phyloP scores from a whole-genome alignment of 2,888 invertebrate species.

The Coenonympha arcania region DNA sequence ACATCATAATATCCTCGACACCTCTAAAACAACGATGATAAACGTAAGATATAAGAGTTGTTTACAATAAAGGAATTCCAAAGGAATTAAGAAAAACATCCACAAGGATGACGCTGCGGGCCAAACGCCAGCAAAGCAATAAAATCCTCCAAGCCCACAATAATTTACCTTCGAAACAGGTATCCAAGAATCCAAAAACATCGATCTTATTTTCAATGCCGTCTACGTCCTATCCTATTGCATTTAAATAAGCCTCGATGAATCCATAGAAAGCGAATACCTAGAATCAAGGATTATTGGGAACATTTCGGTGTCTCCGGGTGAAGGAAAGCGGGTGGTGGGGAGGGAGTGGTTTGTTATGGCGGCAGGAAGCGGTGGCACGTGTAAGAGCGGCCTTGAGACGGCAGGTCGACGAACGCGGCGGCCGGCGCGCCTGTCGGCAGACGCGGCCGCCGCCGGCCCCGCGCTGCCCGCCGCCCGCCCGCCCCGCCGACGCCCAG shows the following conservation, averaged over 20 bases:
- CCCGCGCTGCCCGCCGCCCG: slow-evolving; percentile 32
- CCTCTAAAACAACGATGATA: no score
- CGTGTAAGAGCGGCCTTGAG: slow-evolving; percentile 71
- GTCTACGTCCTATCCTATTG: no score
- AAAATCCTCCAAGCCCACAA: not conserved
- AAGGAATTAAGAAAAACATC: no score
- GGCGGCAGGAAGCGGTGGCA: slow-evolving; percentile 68
- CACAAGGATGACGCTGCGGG: no score
- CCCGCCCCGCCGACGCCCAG: slow-evolving; percentile 20
- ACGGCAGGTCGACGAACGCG: slow-evolving; percentile 66
- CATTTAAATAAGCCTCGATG: slow-evolving; percentile 19
- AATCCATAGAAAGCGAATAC: slow-evolving; percentile 28
- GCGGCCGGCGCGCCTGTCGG: slow-evolving; percentile 44
- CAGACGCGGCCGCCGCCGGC: slow-evolving; percentile 49
- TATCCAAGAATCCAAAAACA: not conserved
- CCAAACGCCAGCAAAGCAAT: not conserved
- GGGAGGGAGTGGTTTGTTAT: slow-evolving; percentile 65
- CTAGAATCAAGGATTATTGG: slow-evolving; percentile 30
- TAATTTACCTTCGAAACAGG: not conserved
- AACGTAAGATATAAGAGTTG: no score
- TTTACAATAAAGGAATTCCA: not conserved
- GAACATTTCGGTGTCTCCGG: slow-evolving; percentile 31
- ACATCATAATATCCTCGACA: no score
- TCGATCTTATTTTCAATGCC: slow-evolving; percentile 6
- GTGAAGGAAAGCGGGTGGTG: slow-evolving; percentile 39